Percentiles rank a stretch among this genome's conserved stretches.
phyloP scores from a whole-genome alignment of 2,113 vertebrate species.

The Marmota monax region DNA sequence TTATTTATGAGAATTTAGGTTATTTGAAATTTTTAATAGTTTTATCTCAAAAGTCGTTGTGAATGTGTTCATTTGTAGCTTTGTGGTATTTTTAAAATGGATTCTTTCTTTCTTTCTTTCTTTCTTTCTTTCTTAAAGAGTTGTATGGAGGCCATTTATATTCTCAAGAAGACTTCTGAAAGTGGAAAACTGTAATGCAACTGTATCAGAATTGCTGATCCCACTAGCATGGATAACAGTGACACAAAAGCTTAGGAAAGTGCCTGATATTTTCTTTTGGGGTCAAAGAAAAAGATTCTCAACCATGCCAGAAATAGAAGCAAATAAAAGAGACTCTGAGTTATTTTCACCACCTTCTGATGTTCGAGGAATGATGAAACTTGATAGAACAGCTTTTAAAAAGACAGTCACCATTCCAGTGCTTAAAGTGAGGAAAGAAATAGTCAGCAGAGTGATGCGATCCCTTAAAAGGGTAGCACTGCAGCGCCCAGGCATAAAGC shows the following conservation, averaged over 20 bases:
- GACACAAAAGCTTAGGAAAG: slow-evolving; percentile 72
- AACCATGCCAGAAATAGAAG: slow-evolving; percentile 84
- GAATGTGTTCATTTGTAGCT: slow-evolving; percentile 38
- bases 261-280: slow-evolving; percentile 66
- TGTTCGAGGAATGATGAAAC: slow-evolving; percentile 95
- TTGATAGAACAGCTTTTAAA: slow-evolving; percentile 93
- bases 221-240: slow-evolving; percentile 65
- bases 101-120: slow-evolving; percentile 55
- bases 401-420: slow-evolving; percentile 92
- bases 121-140: slow-evolving; percentile 83
- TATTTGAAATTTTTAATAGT: slow-evolving; percentile 63
- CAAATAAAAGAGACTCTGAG: slow-evolving; percentile 83
- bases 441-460: slow-evolving; percentile 89
- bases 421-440: slow-evolving; percentile 91
- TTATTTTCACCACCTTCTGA: slow-evolving; percentile 88
- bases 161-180: slow-evolving; percentile 84
- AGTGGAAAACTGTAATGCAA: slow-evolving; percentile 76
- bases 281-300: slow-evolving; percentile 74
- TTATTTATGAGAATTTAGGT: slow-evolving; percentile 44
- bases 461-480: slow-evolving; percentile 90
- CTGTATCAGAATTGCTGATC: slow-evolving; percentile 78
- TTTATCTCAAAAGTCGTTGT: slow-evolving; percentile 73
- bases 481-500: slow-evolving; percentile 92
- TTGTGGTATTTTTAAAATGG: slow-evolving; percentile 31
- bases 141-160: slow-evolving; percentile 80